phyloP scores from a whole-genome alignment of 2,888 invertebrate genomes.

The Ernsta delagoae region DNA sequence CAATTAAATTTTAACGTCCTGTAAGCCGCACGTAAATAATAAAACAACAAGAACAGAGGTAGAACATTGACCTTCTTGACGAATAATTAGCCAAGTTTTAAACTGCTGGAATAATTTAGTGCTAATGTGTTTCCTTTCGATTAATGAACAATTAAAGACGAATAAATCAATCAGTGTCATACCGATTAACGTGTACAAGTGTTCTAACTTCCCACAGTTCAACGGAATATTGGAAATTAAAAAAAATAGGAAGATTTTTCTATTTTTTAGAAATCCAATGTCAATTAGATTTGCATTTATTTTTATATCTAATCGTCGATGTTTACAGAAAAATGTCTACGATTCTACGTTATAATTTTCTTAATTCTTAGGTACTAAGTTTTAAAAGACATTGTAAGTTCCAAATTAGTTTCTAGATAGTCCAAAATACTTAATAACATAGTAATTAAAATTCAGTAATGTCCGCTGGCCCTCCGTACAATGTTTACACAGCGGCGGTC shows the following conservation, averaged over 20 bases:
- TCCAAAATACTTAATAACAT: not conserved
- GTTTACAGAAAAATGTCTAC: too few relatives aligned
- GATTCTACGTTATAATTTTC: too few relatives aligned
- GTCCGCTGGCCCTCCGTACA: slow-evolving; percentile 14
- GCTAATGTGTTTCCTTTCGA: slow-evolving; percentile 31
- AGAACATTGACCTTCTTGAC: not conserved
- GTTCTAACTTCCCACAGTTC: too few relatives aligned
- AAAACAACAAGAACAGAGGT: not conserved
- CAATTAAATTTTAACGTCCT: slow-evolving; percentile 8
- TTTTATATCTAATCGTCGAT: too few relatives aligned
- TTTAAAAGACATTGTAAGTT: too few relatives aligned
- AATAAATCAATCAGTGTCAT: slow-evolving; percentile 16
- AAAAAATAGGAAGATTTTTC: too few relatives aligned
- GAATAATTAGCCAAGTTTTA: slow-evolving; percentile 2
- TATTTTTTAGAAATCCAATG: too few relatives aligned
- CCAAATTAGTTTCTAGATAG: too few relatives aligned
- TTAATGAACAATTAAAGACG: slow-evolving; percentile 11
- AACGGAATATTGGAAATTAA: too few relatives aligned
- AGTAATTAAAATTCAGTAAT: slow-evolving; percentile 3
- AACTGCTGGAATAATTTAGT: slow-evolving; percentile 20
- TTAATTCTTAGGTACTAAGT: too few relatives aligned
- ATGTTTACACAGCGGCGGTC: slow-evolving; percentile 49
- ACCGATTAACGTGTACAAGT: not conserved
- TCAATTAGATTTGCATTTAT: too few relatives aligned
- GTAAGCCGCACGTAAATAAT: not conserved